Evolutionary conservation across 2,113 vertebrate genomes (phyloP).

Genomic region (Onychostruthus taczanowskii): DNA sequence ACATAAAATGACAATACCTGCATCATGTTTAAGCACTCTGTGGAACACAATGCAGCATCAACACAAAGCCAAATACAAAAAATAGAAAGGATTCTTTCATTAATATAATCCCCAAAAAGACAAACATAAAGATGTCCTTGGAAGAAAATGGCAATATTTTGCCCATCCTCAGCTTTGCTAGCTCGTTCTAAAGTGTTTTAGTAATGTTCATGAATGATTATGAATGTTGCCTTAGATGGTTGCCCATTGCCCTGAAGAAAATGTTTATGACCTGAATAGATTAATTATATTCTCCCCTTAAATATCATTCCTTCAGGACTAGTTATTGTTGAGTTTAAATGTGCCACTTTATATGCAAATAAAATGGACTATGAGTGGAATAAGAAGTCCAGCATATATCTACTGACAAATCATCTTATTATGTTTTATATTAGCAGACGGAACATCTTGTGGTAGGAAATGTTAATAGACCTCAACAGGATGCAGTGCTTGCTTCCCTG

Average conservation of each 20-base stretch:
- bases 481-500: slow-evolving; percentile 27
- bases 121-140: slow-evolving; percentile 35
- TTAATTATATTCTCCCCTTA: slow-evolving; percentile 74
- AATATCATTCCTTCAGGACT: slow-evolving; percentile 73
- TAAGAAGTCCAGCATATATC: slow-evolving; percentile 67
- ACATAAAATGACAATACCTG: background rate
- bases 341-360: slow-evolving; percentile 81
- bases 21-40: background rate
- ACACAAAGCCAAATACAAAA: slow-evolving; percentile 9
- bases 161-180: slow-evolving; percentile 25
- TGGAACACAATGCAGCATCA: background rate
- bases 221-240: slow-evolving; percentile 64
- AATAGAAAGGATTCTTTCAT: slow-evolving; percentile 13
- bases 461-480: slow-evolving; percentile 59
- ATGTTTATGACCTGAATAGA: slow-evolving; percentile 71
- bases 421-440: slow-evolving; percentile 58
- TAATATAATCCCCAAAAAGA: background rate
- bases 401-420: slow-evolving; percentile 73
- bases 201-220: slow-evolving; percentile 62
- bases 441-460: slow-evolving; percentile 58
- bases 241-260: slow-evolving; percentile 73
- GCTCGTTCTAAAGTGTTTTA: slow-evolving; percentile 47
- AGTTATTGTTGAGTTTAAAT: slow-evolving; percentile 75
- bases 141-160: slow-evolving; percentile 42
- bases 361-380: slow-evolving; percentile 68